Evolutionary conservation across 2,113 vertebrate genomes (phyloP), one percentile per base, ranked within the genome.

Genomic region (Nettapus auritus): DNA sequence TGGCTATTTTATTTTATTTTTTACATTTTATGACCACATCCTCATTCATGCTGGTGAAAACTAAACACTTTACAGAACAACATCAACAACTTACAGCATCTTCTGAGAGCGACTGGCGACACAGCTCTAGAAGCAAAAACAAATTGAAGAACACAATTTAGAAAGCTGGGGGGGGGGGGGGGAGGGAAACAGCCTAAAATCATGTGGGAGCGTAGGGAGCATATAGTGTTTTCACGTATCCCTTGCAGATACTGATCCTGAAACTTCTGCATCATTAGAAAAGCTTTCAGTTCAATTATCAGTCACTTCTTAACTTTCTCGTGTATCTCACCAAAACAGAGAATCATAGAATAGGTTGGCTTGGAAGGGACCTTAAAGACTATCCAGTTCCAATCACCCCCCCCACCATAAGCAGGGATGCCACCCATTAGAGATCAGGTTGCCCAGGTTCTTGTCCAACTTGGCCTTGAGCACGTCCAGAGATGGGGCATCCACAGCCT

Each of bases 31-130:
- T 68, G 68, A 73, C 56, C 7, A 2, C 56, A 75, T 3, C 33
- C 62, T 55, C 0, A 0, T 9, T 34, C 56, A 40, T 0, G 1
- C 66, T 59, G 46, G 12, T 57, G 87, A 92, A 96, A 81, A 79
- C 26, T 13, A 5, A 79, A 86, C 8, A 1, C 50, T 34, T 82
- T 20, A 60, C 44, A 86, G 19, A 89, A 62, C 12, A 83, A 89
- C 18, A 79, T 8, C 29, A 76, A 55, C 78, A 94, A 99, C 99
- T 99, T 96, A 99, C 99, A 22, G 99, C 98, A 97, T 99, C 99
- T 91, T 99, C 99, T 31, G 99, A 98, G 86, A 99, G 94, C 0
- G 99, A 99, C 22, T 97, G 97, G 82, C 99, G 98, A 88, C 99
- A 99, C 92, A 99, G 98, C 94, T 99, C 99, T 99, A 92, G 17